These are phyloP conservation scores for Chamaetylas fuelleborni DNA, from an alignment of 2,113 vertebrate species.

Conservation along the genomic window DNA sequence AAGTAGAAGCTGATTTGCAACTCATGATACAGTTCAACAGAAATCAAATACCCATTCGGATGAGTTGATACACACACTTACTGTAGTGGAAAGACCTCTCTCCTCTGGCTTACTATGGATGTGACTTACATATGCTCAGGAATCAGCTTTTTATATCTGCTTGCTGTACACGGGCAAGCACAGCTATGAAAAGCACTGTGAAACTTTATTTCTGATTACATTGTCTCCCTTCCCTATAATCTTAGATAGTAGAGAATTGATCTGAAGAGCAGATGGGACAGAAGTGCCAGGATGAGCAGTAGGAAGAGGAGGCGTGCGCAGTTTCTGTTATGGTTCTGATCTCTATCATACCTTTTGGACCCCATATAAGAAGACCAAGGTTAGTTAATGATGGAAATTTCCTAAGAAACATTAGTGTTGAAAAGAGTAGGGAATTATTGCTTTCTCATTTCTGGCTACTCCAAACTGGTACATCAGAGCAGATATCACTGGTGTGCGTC, in stretches of 20 bases:
- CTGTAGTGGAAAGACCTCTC: slow-evolving; percentile 61
- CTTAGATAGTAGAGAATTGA: slow-evolving; percentile 49
- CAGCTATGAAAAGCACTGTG: slow-evolving; percentile 52
- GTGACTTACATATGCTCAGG: slow-evolving; percentile 34
- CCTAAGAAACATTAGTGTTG: background rate
- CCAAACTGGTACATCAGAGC: background rate
- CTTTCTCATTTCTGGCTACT: background rate
- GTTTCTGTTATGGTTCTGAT: background rate
- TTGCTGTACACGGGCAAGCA: slow-evolving; percentile 51
- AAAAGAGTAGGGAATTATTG: background rate
- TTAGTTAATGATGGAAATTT: slow-evolving; percentile 27
- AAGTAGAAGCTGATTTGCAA: slow-evolving; percentile 57
- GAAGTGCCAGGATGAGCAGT: background rate
- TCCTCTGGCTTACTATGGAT: slow-evolving; percentile 55
- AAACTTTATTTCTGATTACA: slow-evolving; percentile 44
- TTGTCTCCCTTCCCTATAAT: slow-evolving; percentile 19
- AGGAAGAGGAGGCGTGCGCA: background rate
- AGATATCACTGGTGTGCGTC: background rate
- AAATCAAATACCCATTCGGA: slow-evolving; percentile 62
- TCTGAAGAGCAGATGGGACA: slow-evolving; percentile 50
- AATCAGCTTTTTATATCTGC: slow-evolving; percentile 55
- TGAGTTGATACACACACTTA: slow-evolving; percentile 62
- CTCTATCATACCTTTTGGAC: background rate
- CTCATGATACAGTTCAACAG: slow-evolving; percentile 67
- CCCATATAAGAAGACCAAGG: background rate